phyloP scores from a whole-genome alignment of 2,797 vertebrate genomes.

The Neostethus bicornis region DNA sequence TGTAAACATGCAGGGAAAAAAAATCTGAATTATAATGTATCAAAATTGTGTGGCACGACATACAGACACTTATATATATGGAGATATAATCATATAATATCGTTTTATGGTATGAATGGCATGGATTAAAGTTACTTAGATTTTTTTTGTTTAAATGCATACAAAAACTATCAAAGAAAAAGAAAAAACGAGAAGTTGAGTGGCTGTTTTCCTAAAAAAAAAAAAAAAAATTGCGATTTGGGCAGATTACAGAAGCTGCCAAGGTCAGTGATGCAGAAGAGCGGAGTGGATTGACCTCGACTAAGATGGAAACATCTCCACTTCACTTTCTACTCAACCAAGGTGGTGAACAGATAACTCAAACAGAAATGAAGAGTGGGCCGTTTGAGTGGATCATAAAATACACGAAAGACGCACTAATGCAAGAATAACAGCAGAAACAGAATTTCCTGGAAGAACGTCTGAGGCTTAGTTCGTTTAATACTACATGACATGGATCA shows the following conservation, averaged over 20 bases:
- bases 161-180: too few species aligned
- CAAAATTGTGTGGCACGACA: too few species aligned
- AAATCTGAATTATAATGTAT: too few species aligned
- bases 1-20: too few species aligned
- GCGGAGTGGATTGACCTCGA: slow-evolving; percentile 33
- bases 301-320: slow-evolving; percentile 60
- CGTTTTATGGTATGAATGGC: too few species aligned
- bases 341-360: slow-evolving; percentile 74
- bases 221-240: too few species aligned
- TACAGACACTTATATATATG: too few species aligned
- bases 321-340: slow-evolving; percentile 51
- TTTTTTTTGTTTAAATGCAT: too few species aligned
- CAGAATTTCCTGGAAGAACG: slow-evolving; percentile 24
- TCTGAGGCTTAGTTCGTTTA: slow-evolving; percentile 42
- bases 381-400: slow-evolving; percentile 34
- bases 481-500: slow-evolving; percentile 38
- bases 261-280: slow-evolving; percentile 65
- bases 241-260: slow-evolving; percentile 54
- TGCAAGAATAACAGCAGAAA: slow-evolving; percentile 33
- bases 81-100: too few species aligned
- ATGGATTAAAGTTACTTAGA: too few species aligned
- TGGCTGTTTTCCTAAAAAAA: slow-evolving; percentile 70
- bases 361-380: slow-evolving; percentile 73
- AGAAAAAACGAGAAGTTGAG: slow-evolving; percentile 29
- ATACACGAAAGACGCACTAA: slow-evolving; percentile 31